These are phyloP conservation scores for Choloepus didactylus DNA, from an alignment of 2,797 vertebrate species.

Conservation along the genomic window DNA sequence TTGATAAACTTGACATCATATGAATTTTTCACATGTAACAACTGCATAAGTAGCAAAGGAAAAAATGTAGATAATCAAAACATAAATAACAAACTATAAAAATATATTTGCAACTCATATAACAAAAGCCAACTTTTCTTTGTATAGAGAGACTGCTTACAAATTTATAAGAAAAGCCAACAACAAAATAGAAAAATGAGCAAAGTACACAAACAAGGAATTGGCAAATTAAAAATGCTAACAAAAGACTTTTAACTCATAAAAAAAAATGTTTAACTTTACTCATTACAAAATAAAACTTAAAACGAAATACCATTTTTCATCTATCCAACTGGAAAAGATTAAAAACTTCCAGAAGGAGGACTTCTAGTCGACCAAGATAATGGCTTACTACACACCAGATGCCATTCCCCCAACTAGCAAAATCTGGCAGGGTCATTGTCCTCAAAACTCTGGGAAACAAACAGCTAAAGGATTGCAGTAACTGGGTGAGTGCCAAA, in stretches of 20 bases:
- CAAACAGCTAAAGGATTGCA: too few species aligned
- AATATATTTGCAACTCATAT: not conserved
- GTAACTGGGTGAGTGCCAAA: too few species aligned
- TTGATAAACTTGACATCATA: not conserved
- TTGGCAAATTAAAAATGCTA: constrained; percentile 31
- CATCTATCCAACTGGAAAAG: not conserved
- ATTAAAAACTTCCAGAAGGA: not conserved
- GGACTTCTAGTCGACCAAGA: too few species aligned
- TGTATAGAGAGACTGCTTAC: not conserved
- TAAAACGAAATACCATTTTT: constrained; percentile 40
- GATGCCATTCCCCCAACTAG: too few species aligned
- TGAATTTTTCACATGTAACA: not conserved
- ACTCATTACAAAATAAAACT: constrained; percentile 6
- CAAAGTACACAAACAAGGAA: not conserved
- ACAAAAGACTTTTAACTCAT: not conserved
- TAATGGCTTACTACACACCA: too few species aligned
- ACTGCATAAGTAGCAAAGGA: not conserved
- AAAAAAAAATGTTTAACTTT: not conserved
- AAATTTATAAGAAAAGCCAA: not conserved
- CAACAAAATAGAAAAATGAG: not conserved
- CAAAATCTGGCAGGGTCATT: too few species aligned
- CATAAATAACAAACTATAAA: constrained; percentile 37
- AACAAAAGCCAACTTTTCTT: not conserved
- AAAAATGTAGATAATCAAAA: constrained; percentile 26
- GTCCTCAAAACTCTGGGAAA: too few species aligned